Base-by-base conservation (phyloP, 1,140 invertebrate species). In the Drosophila ercepeae region DNA sequence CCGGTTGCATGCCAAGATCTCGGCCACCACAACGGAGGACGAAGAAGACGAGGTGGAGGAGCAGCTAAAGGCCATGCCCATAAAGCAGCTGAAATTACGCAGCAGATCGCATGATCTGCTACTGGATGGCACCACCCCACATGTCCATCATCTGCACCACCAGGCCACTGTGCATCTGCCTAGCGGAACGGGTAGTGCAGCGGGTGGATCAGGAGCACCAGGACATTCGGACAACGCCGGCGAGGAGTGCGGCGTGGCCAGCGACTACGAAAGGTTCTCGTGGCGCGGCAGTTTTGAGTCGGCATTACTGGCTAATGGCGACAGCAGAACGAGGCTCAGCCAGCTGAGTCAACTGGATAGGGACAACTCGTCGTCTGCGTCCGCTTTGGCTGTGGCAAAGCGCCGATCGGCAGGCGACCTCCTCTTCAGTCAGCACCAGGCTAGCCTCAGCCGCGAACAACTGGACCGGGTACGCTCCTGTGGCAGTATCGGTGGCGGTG, bases 241-340 rank as follows among this genome's bases (percentile, higher is more conserved):
- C 1, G 96, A 94, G 92, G 95, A 94, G 92, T 88, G 84, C 71
- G 93, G 94, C 58, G 95, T 95, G 73, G 94, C 95, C n/a, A 96
- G 96, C 92, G 96, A 97, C 81, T 96, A 96, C 92, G 96, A 97
- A 89, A 92, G 96, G 45, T 97, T 97, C 91, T 97, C 96, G 55
- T 97, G 97, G 96, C 93, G 96, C 60, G 96, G 96, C 51, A 97
- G 96, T 91, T 97, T 97, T 91, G 97, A 97, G 86, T 97, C 96
- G 3, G 96, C 96, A 7, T 91, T 97, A 29, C 94, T 97, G 90
- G 96, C 96, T 9, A 95, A 94, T 29, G 94, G 94, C 21, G 96
- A 97, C 86, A 96, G 96, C 1, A 93, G 96, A 53, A 96, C 95
- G 9, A 96, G 95, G 69, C 91, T 96, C 78, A 89, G 23, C 95